phyloP scores from a whole-genome alignment of 2,888 invertebrate genomes.

The Shargacucullia verbasci region DNA sequence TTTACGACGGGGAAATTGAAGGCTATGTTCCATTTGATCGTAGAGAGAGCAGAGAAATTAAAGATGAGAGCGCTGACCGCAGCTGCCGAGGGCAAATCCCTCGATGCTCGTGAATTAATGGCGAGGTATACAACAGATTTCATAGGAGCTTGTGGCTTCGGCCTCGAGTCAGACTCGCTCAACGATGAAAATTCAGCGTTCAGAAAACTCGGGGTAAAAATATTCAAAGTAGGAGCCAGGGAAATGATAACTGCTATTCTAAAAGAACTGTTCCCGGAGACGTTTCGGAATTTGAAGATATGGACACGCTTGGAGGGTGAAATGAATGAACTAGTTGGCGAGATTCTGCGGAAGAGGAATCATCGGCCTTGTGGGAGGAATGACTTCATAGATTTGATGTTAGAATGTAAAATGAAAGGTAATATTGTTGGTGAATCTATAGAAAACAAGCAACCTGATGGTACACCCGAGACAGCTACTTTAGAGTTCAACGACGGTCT shows the following conservation, averaged over 20 bases:
- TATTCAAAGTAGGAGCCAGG: constrained; percentile 25
- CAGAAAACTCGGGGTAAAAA: constrained; percentile 54
- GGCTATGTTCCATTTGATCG: constrained; percentile 69
- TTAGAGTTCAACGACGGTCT: constrained; percentile 58
- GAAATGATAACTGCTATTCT: constrained; percentile 7
- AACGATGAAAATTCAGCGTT: constrained; percentile 65
- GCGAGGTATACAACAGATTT: constrained; percentile 70
- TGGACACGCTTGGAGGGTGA: constrained; percentile 31
- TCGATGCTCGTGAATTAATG: constrained; percentile 66
- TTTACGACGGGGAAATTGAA: constrained; percentile 68
- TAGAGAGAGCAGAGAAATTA: constrained; percentile 64
- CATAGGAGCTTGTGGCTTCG: constrained; percentile 71
- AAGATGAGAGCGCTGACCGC: constrained; percentile 43
- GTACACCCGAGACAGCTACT: constrained; percentile 51
- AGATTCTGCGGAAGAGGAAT: constrained; percentile 60
- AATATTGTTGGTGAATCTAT: constrained; percentile 64
- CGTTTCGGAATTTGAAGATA: constrained; percentile 25
- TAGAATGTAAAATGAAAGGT: constrained; percentile 60
- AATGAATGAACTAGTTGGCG: constrained; percentile 32
- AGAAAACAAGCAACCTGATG: constrained; percentile 53
- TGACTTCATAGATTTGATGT: constrained; percentile 67
- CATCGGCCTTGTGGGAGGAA: constrained; percentile 61
- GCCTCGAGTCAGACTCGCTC: constrained; percentile 63
- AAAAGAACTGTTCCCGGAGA: constrained; percentile 38
- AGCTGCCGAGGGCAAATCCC: constrained; percentile 45